A percentile compares a stretch with the other conserved stretches of the same genome.
These are phyloP conservation scores for Platysteira castanea DNA, from an alignment of 2,113 vertebrate genomes.

Conservation along the genomic window DNA sequence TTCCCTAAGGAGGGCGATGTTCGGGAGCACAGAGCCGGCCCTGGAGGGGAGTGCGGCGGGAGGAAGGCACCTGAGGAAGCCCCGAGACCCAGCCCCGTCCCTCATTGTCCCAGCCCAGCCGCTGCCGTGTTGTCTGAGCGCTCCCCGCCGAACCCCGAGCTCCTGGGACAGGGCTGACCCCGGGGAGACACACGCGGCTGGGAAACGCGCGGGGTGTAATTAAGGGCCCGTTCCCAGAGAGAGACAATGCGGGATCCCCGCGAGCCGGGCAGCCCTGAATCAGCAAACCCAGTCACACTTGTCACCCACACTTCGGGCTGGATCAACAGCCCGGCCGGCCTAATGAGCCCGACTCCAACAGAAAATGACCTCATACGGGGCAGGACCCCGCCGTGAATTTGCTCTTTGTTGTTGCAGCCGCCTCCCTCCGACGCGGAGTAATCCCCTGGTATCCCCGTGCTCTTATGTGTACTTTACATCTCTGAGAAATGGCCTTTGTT, in stretches of 20 bases:
- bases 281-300: slow-evolving; percentile 44
- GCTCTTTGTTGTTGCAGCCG: slow-evolving; percentile 9
- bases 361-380: slow-evolving; percentile 56
- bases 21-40: not conserved
- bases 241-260: slow-evolving; percentile 32
- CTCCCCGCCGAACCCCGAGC: not conserved
- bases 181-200: not conserved
- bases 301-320: slow-evolving; percentile 64
- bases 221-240: slow-evolving; percentile 34
- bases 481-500: not conserved
- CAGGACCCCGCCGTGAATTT: slow-evolving; percentile 31
- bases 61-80: slow-evolving; percentile 40
- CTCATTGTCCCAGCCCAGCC: not conserved
- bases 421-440: not conserved
- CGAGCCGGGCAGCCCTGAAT: slow-evolving; percentile 1
- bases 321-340: not conserved
- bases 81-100: not conserved
- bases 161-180: slow-evolving; percentile 23
- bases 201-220: not conserved
- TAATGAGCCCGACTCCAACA: slow-evolving; percentile 48
- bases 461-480: not conserved
- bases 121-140: not conserved
- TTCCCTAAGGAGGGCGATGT: not conserved
- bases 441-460: not conserved
- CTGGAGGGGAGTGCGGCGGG: not conserved